A percentile compares a stretch with the other conserved stretches of the same genome.
phyloP scores from a whole-genome alignment of 2,113 vertebrate species.

The Nycticryphes semicollaris region DNA sequence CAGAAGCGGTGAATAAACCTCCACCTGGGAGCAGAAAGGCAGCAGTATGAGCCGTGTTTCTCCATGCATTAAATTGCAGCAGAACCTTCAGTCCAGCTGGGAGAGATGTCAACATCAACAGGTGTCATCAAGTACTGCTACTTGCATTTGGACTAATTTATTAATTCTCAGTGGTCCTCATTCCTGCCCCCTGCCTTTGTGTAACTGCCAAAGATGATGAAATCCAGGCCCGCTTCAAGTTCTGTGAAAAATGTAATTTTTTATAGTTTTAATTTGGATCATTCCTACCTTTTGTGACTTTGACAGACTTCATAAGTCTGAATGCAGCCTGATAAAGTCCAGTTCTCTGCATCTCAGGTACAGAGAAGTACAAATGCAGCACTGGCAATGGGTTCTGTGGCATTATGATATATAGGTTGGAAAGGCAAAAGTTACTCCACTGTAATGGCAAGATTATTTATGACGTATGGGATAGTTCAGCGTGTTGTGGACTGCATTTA shows the following conservation, averaged over 20 bases:
- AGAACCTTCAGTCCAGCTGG: neutral
- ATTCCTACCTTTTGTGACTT: neutral
- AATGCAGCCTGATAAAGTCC: neutral
- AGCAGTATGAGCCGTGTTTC: neutral
- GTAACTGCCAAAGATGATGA: neutral
- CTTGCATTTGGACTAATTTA: neutral
- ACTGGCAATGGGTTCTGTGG: neutral
- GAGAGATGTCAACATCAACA: neutral
- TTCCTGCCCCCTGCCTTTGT: neutral
- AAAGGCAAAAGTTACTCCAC: neutral
- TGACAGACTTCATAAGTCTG: neutral
- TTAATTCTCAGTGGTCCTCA: neutral
- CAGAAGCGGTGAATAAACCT: neutral
- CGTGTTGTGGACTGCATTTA: rapidly evolving
- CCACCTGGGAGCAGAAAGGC: neutral
- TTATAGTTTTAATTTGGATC: neutral
- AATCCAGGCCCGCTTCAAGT: neutral
- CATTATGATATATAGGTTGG: rapidly evolving
- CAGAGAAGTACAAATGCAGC: neutral
- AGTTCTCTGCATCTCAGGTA: neutral
- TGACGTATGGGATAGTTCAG: neutral
- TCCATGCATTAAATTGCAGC: neutral
- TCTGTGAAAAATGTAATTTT: neutral
- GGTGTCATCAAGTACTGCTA: rapidly evolving
- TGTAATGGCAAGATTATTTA: rapidly evolving